Base-by-base conservation (phyloP, 2,113 vertebrate genomes). In the Boulengeromyrus knoepffleri region DNA sequence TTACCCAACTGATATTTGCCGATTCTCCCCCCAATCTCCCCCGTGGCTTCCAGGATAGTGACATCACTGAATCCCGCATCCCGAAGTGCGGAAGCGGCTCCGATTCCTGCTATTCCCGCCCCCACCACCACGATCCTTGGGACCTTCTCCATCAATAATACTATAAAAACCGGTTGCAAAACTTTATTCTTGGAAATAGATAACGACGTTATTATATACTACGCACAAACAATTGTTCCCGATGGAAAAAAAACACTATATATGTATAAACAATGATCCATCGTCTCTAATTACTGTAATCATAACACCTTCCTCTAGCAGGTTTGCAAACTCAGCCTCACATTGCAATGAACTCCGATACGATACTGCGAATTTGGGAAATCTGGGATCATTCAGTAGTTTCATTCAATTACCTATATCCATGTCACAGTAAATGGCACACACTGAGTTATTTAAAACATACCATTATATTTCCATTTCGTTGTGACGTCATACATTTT, bases 41-140 rank as follows among this genome's bases (percentile, higher is more conserved):
- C 90, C 8, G 74, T 53, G 2, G 92, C 93, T 90, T 93, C 93
- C 50, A 92, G n/a, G 9, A 93, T 13, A 46, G 91, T 92, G 39
- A 94, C 53, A 24, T 94, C 90, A 88, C 46, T 90, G 52, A 93
- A 93, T 7, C 92, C 92, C 24, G 89, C 17, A 21, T 91, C 84
- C 19, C 66, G 47, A 10, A 94, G 90, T 74, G 90, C 91, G 17
- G 46, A 91, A 31, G 92, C 93, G 27, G 92, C 91, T 8, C 85
- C 88, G 5, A 94, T 90, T 52, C 93, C 92, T 24, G 92, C 93
- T 19, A 91, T 88, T 80, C 93, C 93, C 1, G 92, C 93, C 27
- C 93, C 93, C 0, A 94, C 27, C 17, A 94, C 90, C 46, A 94
- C 91, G 46, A 94, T 90, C 85, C 80, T 90, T 53, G 91, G 92